Evolutionary conservation across 1,140 invertebrate genomes (phyloP).

Genomic region (Dreissena polymorpha): DNA sequence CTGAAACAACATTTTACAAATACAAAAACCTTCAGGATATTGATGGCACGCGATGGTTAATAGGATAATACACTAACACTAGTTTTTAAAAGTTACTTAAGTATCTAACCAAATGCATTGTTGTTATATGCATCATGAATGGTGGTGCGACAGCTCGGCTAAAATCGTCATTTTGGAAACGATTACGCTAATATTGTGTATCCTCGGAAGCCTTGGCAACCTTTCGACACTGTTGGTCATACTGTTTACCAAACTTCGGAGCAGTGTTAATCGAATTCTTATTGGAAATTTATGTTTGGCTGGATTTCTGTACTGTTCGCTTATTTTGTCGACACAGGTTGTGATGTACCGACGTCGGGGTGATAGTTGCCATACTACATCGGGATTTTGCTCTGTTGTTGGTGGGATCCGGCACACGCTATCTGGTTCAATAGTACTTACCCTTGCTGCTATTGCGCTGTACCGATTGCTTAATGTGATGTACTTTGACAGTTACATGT

Average conservation of each 20-base stretch:
- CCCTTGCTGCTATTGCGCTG: slow-evolving; percentile 70
- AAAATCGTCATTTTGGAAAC: slow-evolving; percentile 44
- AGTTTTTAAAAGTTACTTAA: no score
- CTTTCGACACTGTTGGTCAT: slow-evolving; percentile 73
- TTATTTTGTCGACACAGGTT: slow-evolving; percentile 71
- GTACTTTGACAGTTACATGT: slow-evolving; percentile 64
- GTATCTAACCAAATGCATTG: no score
- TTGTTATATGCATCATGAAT: no score
- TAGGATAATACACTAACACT: no score
- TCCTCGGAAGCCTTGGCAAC: slow-evolving; percentile 69
- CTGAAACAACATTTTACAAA: no score
- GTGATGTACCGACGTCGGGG: slow-evolving; percentile 63
- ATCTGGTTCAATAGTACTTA: slow-evolving; percentile 70
- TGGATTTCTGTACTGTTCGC: slow-evolving; percentile 68
- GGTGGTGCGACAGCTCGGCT: no score
- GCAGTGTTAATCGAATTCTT: slow-evolving; percentile 72
- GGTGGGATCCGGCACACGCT: slow-evolving; percentile 70
- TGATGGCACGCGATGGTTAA: no score
- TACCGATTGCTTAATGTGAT: slow-evolving; percentile 73
- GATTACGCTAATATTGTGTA: slow-evolving; percentile 62
- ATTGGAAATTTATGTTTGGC: slow-evolving; percentile 73
- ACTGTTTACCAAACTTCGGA: slow-evolving; percentile 66
- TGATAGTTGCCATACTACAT: slow-evolving; percentile 49
- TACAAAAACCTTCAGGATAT: no score
- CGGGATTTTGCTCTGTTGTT: slow-evolving; percentile 62